Conservation (phyloP, 2,888 invertebrate species). For the Drosophila conformis region DNA sequence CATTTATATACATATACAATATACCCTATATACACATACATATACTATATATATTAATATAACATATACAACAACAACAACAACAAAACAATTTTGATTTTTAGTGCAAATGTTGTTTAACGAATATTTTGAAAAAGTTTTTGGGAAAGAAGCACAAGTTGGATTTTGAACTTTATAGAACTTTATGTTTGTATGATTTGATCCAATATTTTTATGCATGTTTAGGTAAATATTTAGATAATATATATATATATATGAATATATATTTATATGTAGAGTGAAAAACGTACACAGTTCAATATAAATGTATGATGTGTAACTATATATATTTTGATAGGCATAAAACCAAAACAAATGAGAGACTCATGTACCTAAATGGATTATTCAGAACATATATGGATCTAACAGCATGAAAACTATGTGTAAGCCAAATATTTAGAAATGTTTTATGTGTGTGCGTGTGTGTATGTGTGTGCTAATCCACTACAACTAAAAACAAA, state of each 20-base stretch:
- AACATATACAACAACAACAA: slow-evolving; percentile 15
- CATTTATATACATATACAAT: slow-evolving; percentile 49
- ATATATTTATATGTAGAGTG: slow-evolving; percentile 18
- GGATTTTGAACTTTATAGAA: not conserved
- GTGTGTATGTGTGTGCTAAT: slow-evolving; percentile 32
- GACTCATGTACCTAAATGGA: slow-evolving; percentile 80
- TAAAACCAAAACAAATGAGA: slow-evolving; percentile 66
- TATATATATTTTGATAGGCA: slow-evolving; percentile 50
- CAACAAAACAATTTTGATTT: slow-evolving; percentile 24
- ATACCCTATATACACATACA: slow-evolving; percentile 43
- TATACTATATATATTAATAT: slow-evolving; percentile 17
- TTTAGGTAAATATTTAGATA: slow-evolving; percentile 26
- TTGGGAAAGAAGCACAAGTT: not conserved
- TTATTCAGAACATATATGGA: slow-evolving; percentile 12
- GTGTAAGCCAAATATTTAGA: slow-evolving; percentile 60
- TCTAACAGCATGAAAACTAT: slow-evolving; percentile 27
- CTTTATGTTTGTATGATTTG: not conserved
- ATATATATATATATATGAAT: slow-evolving; percentile 10
- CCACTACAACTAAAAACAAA: slow-evolving; percentile 30
- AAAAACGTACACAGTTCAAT: slow-evolving; percentile 23
- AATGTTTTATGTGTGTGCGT: slow-evolving; percentile 63
- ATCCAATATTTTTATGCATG: slow-evolving; percentile 29
- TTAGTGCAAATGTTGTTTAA: slow-evolving; percentile 39
- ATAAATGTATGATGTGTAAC: slow-evolving; percentile 40
- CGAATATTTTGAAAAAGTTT: slow-evolving; percentile 24